Evolutionary conservation across 2,797 vertebrate genomes (phyloP), one percentile per base, ranked within the genome.

Genomic region (Gallinago nigripennis): DNA sequence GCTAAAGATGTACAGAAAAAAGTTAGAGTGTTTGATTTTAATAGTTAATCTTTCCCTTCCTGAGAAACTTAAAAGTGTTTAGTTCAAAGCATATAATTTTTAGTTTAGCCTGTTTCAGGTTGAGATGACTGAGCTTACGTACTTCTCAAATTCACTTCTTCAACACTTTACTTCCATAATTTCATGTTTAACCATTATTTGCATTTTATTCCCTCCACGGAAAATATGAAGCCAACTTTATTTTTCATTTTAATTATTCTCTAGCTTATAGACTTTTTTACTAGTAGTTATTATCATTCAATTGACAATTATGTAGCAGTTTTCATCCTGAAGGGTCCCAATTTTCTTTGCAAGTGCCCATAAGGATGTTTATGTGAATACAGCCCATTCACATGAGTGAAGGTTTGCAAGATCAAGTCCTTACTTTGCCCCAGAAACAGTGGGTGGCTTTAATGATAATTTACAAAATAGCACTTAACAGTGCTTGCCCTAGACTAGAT

Each of bases 241-340:
- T 60, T 92, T 85, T 91, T 73, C 39, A 70, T 84, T 90, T 91
- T 86, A 88, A 68, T 77, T 91, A 70, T 53, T 90, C 64, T 82
- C 39, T 25, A 84, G 23, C 48, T 79, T 17, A 45, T 1, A 75
- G n/a, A 39, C 25, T 48, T 81, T 63, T 90, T 82, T 82, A 88
- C 51, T 16, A 90, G 53, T 16, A 58, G 48, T 65, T 64, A 41
- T 53, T 73, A 82, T 71, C 41, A 91, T 45, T 82, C n/a, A 69
- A 27, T 69, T 3, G 3, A 90, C 66, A 94, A 58, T 84, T 84
- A 57, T 4, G 45, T 14, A 72, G n/a, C 78, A 72, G 64, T 80
- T 92, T 91, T 76, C 80, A 88, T 70, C 73, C 35, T 68, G 50
- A 88, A 56, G 24, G 15, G 31, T 41, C 66, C 31, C 61, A 83